These are phyloP conservation scores for Grallaria varia DNA, from an alignment of 2,113 vertebrate genomes.

Conservation along the genomic window DNA sequence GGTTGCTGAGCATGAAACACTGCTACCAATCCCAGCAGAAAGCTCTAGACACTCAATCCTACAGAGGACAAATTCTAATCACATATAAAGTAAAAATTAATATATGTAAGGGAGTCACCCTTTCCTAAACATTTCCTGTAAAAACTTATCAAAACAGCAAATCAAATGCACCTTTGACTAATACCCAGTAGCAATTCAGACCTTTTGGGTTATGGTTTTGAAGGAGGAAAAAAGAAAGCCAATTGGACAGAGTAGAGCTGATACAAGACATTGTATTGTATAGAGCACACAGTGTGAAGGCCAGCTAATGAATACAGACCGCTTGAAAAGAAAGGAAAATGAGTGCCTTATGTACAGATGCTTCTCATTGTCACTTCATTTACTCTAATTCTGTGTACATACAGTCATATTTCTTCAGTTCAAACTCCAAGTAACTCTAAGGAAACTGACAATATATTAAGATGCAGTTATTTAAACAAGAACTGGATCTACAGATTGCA, in stretches of 20 bases:
- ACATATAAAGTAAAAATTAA: neutral
- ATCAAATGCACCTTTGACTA: neutral
- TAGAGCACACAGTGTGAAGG: neutral
- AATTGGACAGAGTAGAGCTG: neutral
- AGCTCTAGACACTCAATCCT: neutral
- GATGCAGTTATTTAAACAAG: neutral
- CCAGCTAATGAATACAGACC: neutral
- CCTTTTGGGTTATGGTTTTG: neutral
- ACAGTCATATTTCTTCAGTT: neutral
- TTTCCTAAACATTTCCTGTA: neutral
- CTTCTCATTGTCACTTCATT: neutral
- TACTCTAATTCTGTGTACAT: neutral
- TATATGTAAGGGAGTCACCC: neutral
- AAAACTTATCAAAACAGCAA: neutral
- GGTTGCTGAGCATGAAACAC: neutral
- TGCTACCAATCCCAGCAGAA: neutral
- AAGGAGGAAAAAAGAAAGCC: neutral
- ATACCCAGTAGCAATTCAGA: neutral
- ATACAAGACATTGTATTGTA: neutral
- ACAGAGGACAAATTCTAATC: neutral
- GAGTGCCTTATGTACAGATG: neutral
- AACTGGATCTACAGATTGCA: neutral
- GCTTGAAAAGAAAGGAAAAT: conserved; percentile 11
- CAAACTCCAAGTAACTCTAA: neutral
- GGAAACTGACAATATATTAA: neutral